Evolutionary conservation across 2,113 vertebrate species (phyloP).

Genomic region (Carassius gibelio): DNA sequence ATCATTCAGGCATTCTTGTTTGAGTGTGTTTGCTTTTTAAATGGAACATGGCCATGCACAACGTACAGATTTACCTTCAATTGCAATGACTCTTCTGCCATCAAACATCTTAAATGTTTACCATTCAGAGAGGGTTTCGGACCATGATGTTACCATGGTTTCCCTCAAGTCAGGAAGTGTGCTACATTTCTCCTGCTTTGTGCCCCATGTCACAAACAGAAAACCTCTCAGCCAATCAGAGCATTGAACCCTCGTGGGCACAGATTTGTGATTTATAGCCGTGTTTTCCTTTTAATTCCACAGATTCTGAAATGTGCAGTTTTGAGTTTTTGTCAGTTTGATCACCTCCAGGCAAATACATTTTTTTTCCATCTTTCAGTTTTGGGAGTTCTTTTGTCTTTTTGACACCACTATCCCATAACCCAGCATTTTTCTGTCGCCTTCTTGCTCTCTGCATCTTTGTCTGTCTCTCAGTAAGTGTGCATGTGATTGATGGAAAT

Average conservation of each 20-base stretch:
- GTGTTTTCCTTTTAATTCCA: neutral
- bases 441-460: neutral
- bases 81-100: neutral
- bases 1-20: neutral
- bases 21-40: constrained; percentile 4
- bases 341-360: neutral
- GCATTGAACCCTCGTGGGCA: neutral
- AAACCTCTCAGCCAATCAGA: neutral
- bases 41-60: neutral
- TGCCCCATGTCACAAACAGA: neutral
- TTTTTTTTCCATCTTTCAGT: neutral
- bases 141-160: constrained; percentile 34
- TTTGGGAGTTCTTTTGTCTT: neutral
- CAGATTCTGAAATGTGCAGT: neutral
- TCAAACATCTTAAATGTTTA: constrained; percentile 35
- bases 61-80: neutral
- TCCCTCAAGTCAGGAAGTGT: constrained; percentile 23
- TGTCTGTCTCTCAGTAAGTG: constrained; percentile 5
- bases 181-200: constrained; percentile 10
- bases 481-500: constrained; percentile 44
- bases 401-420: neutral
- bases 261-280: neutral
- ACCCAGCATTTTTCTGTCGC: neutral
- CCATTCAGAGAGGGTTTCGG: neutral
- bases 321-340: no score